Percentiles rank a stretch among this genome's conserved stretches.
These are phyloP conservation scores for Sparidentex hasta DNA, from an alignment of 2,797 vertebrate species.

Conservation along the genomic window DNA sequence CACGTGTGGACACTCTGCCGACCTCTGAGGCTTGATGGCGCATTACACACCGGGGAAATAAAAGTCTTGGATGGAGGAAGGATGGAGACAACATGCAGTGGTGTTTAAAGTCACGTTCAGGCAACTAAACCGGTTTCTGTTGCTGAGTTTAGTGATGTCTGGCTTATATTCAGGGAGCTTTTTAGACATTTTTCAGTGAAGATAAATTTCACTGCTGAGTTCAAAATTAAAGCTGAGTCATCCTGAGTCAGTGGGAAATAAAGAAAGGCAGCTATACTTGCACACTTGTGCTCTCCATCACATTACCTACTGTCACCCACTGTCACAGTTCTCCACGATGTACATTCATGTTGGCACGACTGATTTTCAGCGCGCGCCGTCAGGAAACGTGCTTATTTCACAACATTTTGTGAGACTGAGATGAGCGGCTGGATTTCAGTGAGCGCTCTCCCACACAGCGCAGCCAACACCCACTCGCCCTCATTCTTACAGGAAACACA, in stretches of 20 bases:
- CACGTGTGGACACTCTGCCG: too few species aligned
- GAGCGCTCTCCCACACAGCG: slow-evolving; percentile 11
- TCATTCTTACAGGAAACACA: background rate
- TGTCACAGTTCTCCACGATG: too few species aligned
- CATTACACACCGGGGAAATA: background rate
- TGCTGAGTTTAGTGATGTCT: too few species aligned
- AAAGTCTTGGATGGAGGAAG: background rate
- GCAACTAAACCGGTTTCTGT: background rate
- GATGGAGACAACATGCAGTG: background rate
- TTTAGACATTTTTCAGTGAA: background rate
- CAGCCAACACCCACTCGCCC: background rate
- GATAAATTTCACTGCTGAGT: background rate
- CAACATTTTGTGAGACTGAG: slow-evolving; percentile 43
- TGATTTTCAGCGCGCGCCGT: background rate
- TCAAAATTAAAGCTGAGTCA: background rate
- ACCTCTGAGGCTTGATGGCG: background rate
- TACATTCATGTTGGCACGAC: slow-evolving; percentile 8
- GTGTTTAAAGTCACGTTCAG: background rate
- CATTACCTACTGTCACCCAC: background rate
- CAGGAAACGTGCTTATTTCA: slow-evolving; percentile 33
- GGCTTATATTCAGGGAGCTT: too few species aligned
- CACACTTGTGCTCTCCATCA: background rate
- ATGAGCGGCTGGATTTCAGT: background rate
- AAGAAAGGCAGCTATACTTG: background rate
- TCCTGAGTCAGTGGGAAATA: background rate